Evolutionary conservation across 2,113 vertebrate genomes (phyloP).

Genomic region (Hippocampus zosterae): DNA sequence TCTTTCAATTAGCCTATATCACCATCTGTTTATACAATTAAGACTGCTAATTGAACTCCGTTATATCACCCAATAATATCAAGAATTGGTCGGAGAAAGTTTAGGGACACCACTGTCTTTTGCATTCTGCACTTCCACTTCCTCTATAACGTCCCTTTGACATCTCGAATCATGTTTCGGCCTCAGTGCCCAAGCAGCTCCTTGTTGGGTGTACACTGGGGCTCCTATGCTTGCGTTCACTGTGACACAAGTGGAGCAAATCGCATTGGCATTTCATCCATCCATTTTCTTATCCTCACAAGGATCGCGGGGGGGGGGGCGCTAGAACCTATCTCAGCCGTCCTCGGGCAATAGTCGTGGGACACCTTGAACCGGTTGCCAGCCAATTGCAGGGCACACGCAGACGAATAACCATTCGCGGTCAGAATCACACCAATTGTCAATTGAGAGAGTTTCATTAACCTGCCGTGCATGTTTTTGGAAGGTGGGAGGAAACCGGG

Average conservation of each 20-base stretch:
- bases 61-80: conserved; percentile 47
- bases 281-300: too few species aligned
- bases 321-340: too few species aligned
- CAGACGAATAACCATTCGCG: too few species aligned
- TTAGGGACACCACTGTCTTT: conserved; percentile 20
- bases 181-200: not conserved
- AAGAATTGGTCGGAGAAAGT: conserved; percentile 36
- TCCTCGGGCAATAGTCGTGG: too few species aligned
- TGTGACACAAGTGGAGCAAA: conserved; percentile 4
- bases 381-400: too few species aligned
- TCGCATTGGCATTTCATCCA: too few species aligned
- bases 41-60: conserved; percentile 22
- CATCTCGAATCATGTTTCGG: conserved; percentile 13
- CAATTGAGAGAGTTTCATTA: too few species aligned
- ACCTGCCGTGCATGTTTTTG: too few species aligned
- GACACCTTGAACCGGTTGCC: too few species aligned
- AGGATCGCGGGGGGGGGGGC: too few species aligned
- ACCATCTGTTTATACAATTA: conserved; percentile 49
- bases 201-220: not conserved
- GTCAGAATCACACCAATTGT: too few species aligned
- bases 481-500: too few species aligned
- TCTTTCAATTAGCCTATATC: conserved; percentile 54
- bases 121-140: conserved; percentile 23
- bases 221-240: conserved; percentile 3
- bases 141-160: conserved; percentile 16